A percentile compares a stretch with the other conserved stretches of the same genome.
These are phyloP conservation scores for Astreopora myriophthalma DNA, from an alignment of 64 coral and sea anemone species.

Conservation along the genomic window DNA sequence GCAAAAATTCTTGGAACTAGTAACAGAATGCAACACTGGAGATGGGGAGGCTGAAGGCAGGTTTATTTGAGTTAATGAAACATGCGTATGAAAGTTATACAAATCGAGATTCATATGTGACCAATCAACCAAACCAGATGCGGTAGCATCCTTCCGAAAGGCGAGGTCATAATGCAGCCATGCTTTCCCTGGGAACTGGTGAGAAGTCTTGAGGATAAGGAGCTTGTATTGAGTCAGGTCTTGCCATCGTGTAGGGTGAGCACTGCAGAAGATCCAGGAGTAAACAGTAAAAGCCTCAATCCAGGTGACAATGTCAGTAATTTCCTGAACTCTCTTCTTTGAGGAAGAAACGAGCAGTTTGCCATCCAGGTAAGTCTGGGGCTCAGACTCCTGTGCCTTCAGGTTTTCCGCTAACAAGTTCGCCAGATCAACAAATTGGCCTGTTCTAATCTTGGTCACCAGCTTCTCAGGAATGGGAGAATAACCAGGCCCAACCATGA, in stretches of 20 bases:
- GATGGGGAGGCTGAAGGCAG: background rate
- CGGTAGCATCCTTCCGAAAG: background rate
- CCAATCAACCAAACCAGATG: conserved; percentile 20
- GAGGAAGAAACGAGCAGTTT: no score
- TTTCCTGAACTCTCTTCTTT: no score
- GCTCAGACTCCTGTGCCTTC: no score
- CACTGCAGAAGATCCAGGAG: background rate
- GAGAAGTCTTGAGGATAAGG: background rate
- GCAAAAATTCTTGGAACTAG: background rate
- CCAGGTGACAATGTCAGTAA: conserved; percentile 9
- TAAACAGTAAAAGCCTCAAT: conserved; percentile 31
- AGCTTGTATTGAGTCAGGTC: conserved; percentile 27
- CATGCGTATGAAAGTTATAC: conserved; percentile 12
- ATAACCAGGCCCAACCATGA: no score
- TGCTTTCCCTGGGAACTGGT: background rate
- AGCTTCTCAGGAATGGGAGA: no score
- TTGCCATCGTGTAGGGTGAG: background rate
- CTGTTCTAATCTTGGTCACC: no score
- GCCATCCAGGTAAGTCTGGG: no score
- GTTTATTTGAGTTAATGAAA: no score
- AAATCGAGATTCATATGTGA: conserved; percentile 8
- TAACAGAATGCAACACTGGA: no score
- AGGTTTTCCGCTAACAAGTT: no score
- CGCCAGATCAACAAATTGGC: no score
- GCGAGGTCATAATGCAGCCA: background rate